These are phyloP conservation scores for Barnardius zonarius DNA, from an alignment of 2,113 vertebrate species.

Conservation along the genomic window DNA sequence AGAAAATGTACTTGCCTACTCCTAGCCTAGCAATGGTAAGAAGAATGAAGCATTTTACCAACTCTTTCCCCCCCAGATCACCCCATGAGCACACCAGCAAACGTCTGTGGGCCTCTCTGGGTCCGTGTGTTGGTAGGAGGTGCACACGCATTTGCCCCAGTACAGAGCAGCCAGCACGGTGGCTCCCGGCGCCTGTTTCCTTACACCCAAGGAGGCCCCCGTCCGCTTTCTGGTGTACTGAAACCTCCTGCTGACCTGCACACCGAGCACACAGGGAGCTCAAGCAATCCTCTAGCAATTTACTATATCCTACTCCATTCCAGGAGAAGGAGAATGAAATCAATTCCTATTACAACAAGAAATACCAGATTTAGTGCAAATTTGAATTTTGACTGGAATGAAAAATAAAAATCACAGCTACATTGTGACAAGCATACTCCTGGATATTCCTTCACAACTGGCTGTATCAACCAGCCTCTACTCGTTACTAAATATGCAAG, in stretches of 20 bases:
- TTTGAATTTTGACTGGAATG: neutral
- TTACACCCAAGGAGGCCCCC: neutral
- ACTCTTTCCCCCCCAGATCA: accelerated
- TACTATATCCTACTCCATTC: neutral
- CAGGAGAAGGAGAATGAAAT: neutral
- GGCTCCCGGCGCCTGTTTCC: neutral
- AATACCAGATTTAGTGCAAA: neutral
- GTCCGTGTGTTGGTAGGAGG: neutral
- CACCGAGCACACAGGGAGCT: neutral
- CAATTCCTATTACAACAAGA: neutral
- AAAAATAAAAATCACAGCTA: neutral
- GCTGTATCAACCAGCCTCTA: neutral
- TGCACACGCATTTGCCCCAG: neutral
- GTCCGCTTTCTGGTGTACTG: accelerated
- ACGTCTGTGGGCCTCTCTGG: accelerated
- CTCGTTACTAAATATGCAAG: neutral
- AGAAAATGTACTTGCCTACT: neutral
- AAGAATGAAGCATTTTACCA: accelerated
- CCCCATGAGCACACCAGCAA: accelerated
- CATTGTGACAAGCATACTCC: neutral
- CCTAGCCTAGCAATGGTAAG: accelerated
- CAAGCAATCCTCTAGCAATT: accelerated
- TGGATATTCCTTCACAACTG: neutral
- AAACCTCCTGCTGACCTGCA: neutral
- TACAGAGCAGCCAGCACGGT: accelerated